Base-by-base conservation (phyloP, 2,113 vertebrate species). In the Globicephala melas region DNA sequence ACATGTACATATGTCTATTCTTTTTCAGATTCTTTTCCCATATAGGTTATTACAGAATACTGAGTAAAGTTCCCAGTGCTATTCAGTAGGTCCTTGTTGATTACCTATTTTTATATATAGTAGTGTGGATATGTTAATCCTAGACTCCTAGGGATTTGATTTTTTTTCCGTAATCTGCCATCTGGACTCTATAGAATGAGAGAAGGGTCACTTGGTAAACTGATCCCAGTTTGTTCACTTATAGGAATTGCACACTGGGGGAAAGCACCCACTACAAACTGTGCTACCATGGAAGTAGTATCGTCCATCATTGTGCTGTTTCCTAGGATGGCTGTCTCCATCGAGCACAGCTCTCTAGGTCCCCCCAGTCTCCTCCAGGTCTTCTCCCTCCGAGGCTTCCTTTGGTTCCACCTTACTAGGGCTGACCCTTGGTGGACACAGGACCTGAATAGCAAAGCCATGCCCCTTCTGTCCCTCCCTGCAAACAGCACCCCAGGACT, bases 151-250 rank as follows among this genome's bases (percentile, higher is more conserved):
- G 47, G 13, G 17, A 9, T 70, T 74, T 36, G n/a, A 53, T 79
- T 12, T 91, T 41, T 82, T 81, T 9, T 23, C 4, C 23, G 26
- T 74, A 33, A 71, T 53, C 38, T 68, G 6, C 53, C 47, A 53
- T 44, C 62, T 13, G 14, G 74, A 91, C 31, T 26, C 74, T 90
- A 87, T 83, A 91, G 44, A 67, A n/a, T 83, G 36, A 95, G 31
- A 67, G 26, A 76, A 26, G 9, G 0, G 3, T 28, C 36, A n/a
- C 23, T 60, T 33, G 38, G 33, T 33, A 62, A 83, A 68, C 26
- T 7, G 28, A 81, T 28, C 47, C 50, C 26, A 41, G 17, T 73
- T 50, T 90, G 8, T 76, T 80, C 50, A 38, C 77, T 55, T 63
- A 9, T 25, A 41, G 41, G 62, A 89, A 28, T 33, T n/a, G 5